Evolutionary conservation across 92 coral and sea anemone genomes (phyloP), one percentile per base, ranked within the genome.

Genomic region (Montipora capitata): DNA sequence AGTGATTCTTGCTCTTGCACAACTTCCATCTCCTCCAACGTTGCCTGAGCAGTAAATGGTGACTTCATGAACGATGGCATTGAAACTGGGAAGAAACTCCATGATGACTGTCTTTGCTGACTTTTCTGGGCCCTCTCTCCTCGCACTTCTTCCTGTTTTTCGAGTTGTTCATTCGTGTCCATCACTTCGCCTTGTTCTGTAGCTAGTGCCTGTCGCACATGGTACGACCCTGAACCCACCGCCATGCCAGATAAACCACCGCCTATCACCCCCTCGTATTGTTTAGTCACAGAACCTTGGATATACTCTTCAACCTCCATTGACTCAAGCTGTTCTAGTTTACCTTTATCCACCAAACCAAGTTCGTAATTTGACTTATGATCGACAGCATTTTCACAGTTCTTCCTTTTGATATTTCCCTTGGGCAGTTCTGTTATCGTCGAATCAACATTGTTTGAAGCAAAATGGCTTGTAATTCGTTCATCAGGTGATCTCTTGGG

Each of bases 391-490:
- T 10, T 12, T 7, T 10, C 14, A 3, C 59, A 40, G 20, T 13
- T n/a, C 20, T 69, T 69, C 74, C 74, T 69, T 69, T 69, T 49
- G 7, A 45, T 73, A n/a, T 73, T 73, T 4, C 3, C n/a, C 42
- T 15, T 49, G 45, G 59, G 7, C 1, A 9, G 17, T 7, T 9
- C 12, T 40, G 0, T 6, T 15, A 59, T 9, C n/a, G 40, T 3
- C 8, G 40, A 14, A 3, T 1, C 10, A 2, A 3, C 54, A 8
- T 1, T 54, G 7, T 0, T 54, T 1, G 3, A 54, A 10, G 0
- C 59, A 54, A 13, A 54, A 11, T 16, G 51, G 58, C n/a, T 27
- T 14, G 54, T 5, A 20, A 20, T 20, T 5, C 35, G 4, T 5
- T 3, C 51, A 8, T 10, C 58, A 56, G 7, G 35, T 6, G 14